A percentile compares a stretch with the other conserved stretches of the same genome.
phyloP scores from a whole-genome alignment of 2,113 vertebrate species.

The Rhynchomys soricoides region DNA sequence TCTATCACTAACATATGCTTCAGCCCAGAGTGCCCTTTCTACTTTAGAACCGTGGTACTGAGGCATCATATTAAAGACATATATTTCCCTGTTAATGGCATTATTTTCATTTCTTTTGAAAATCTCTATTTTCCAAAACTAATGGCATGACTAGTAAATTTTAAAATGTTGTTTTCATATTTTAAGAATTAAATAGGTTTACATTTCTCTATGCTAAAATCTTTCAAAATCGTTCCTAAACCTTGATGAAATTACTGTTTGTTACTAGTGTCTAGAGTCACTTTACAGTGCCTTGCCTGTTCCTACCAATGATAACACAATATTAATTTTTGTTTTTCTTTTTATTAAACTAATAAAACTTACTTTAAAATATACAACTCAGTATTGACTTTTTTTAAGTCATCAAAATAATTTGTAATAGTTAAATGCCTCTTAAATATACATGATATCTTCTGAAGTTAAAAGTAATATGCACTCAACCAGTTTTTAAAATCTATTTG shows the following conservation, averaged over 20 bases:
- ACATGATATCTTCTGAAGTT: too few species aligned
- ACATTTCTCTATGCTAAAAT: not conserved
- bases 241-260: not conserved
- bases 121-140: slow-evolving; percentile 33
- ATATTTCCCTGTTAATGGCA: not conserved
- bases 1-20: too few species aligned
- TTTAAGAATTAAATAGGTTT: not conserved
- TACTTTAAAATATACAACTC: too few species aligned
- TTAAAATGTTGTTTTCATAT: not conserved
- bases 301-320: not conserved
- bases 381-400: too few species aligned
- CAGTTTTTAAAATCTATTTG: too few species aligned
- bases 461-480: too few species aligned
- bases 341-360: too few species aligned
- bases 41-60: not conserved
- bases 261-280: not conserved
- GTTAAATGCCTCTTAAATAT: too few species aligned
- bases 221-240: not conserved
- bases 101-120: not conserved
- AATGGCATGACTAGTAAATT: slow-evolving; percentile 11
- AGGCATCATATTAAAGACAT: not conserved
- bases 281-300: not conserved
- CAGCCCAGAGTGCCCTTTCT: not conserved
- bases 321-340: not conserved
- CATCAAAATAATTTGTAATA: too few species aligned